Base-by-base conservation (phyloP, 30 jellyfish, hydroid and myxozoan species). In the Chrysaora quinquecirrha region DNA sequence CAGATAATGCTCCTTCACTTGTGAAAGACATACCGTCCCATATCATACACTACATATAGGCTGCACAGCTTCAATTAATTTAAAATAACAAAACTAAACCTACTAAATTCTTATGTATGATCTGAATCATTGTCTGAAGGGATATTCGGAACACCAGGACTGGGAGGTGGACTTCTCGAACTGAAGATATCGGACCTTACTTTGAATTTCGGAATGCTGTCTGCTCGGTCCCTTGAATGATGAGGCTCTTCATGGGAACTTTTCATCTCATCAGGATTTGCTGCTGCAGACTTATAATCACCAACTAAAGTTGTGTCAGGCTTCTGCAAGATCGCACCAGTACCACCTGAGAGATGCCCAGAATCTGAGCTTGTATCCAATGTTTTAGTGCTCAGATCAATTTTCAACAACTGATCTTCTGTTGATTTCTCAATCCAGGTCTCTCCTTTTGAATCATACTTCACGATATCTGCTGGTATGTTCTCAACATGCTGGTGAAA, bases 131-230 rank as follows among this genome's bases (percentile, higher is more conserved):
- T 75, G 31, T 82, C 92, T 2, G 61, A 21, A 46, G 23, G 30
- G 24, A 12, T 27, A 12, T 81, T 63, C 23, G 52, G 24, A 3
- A 33, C 7, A 30, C 72, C 80, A 19, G 95, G 95, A 50, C 96
- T 87, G 7, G 34, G 73, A 19, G 96, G 91, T 54, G 93, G 89
- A 56, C 90, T 89, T 75, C 56, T 77, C 14, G 89, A 32, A 0
- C 87, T 74, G 61, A 89, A 89, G 25, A 89, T 89, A 43, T 78
- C 97, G 9, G 97, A 89, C 29, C 76, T 89, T 10, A 89, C 89
- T 83, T 89, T 89, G 82, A 89, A 89, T 82, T 89, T 89, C 6
- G 97, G 97, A 12, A 76, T 60, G 63, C 78, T 76, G 66, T 77
- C 86, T 47, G 75, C 91, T 35, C 86, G 50, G 50, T 61, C 90